Base-by-base conservation (phyloP, 2,113 vertebrate genomes). In the Paradoxurus hermaphroditus region DNA sequence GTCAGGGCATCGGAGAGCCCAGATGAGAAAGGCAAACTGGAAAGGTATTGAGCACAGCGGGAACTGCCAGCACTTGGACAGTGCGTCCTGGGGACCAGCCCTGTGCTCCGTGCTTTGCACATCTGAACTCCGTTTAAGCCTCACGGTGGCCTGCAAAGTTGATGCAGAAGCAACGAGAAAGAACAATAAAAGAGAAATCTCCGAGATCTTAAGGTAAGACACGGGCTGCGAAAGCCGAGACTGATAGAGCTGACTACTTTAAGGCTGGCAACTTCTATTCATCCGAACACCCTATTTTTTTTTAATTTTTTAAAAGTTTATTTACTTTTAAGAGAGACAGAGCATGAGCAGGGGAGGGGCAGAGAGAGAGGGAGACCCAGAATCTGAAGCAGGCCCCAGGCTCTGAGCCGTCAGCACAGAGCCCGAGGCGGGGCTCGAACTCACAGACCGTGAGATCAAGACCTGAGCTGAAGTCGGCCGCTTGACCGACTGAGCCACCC, bases 101-200 rank as follows among this genome's bases (percentile, higher is more conserved):
- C 1, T 0, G n/a, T 15, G 27, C 56, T 13, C 19, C n/a, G 9
- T 1, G 11, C n/a, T 56, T 13, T 10, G 34, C 7, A 8, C 25
- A 5, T 27, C 41, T 21, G 11, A 16, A 23, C 23, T 67, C 89
- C 31, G 29, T 68, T 14, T 5, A 6, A 53, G 59, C 82, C 63
- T 78, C 63, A n/a, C 15, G 1, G 18, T 1, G 2, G 73, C 59
- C 59, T 39, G 11, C 10, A 59, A 73, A 3, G 18, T 3, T 46
- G 53, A 12, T 29, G 51, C 75, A 75, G 63, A 75, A 59, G 39
- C 14, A 72, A 12, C 9, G 0, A 27, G 16, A 46, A 84, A 84
- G 65, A 36, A 36, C 25, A 75, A 16, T 46, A 10, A 49, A 39
- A 19, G 63, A 36, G 39, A 83, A 68, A 39, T 11, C 31, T 25